Conservation (phyloP, 2,888 invertebrate species). For the Mythimna albipuncta region DNA sequence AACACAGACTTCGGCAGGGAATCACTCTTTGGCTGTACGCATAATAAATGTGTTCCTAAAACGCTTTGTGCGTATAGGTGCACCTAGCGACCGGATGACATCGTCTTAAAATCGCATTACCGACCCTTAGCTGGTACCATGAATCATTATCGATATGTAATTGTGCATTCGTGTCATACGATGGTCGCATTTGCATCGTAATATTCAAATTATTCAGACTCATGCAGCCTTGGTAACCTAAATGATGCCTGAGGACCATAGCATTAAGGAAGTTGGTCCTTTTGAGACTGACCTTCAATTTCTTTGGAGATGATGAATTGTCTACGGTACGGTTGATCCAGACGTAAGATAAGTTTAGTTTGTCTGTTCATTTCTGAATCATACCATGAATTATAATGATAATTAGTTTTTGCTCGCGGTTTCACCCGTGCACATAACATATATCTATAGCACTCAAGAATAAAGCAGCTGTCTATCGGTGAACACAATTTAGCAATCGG, state of each 20-base stretch:
- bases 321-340: conserved; percentile 6
- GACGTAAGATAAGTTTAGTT: conserved; percentile 15
- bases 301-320: conserved; percentile 17
- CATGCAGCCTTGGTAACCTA: conserved; percentile 57
- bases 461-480: too few species aligned
- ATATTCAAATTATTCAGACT: conserved; percentile 60
- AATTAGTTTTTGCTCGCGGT: too few species aligned
- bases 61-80: too few species aligned
- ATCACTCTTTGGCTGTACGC: too few species aligned
- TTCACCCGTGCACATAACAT: too few species aligned
- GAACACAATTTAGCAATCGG: too few species aligned
- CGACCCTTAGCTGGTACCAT: conserved; percentile 29
- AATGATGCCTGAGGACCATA: conserved; percentile 56
- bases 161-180: conserved; percentile 60
- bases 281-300: conserved; percentile 56
- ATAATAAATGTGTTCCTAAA: too few species aligned
- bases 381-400: not conserved
- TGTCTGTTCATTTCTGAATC: not conserved
- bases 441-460: too few species aligned
- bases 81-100: conserved; percentile 48
- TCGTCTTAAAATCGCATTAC: conserved; percentile 46
- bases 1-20: too few species aligned
- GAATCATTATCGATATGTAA: conserved; percentile 53
- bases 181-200: conserved; percentile 54
- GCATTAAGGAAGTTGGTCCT: conserved; percentile 57